These are phyloP conservation scores for Neuroscelio doddi DNA, from an alignment of 2,888 invertebrate species.

Conservation along the genomic window DNA sequence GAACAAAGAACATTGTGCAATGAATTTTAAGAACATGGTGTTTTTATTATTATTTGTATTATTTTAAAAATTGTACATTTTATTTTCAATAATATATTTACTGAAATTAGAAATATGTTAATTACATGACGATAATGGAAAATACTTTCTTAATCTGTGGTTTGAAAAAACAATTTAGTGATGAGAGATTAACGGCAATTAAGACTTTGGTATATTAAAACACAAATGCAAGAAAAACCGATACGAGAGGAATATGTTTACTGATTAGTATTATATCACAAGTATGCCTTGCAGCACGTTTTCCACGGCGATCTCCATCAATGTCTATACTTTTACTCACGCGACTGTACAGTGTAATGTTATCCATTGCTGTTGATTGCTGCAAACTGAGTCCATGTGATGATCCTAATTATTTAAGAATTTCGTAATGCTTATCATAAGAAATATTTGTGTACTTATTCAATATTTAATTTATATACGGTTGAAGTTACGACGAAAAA, in stretches of 20 bases:
- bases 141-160: not conserved
- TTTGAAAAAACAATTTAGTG: not conserved
- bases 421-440: not conserved
- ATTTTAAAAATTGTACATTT: constrained; percentile 10
- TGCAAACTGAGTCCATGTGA: not conserved
- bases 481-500: too few species aligned
- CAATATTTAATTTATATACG: too few species aligned
- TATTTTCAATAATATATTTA: constrained; percentile 1
- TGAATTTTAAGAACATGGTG: too few species aligned
- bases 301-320: not conserved
- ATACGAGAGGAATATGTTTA: constrained; percentile 1
- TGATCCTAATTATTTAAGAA: not conserved
- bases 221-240: constrained; percentile 1
- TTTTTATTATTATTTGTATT: too few species aligned
- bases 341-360: not conserved
- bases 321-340: not conserved
- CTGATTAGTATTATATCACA: not conserved
- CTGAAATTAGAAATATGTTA: not conserved
- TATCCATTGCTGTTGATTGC: not conserved
- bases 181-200: not conserved
- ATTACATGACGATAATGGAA: not conserved
- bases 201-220: not conserved
- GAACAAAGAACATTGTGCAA: too few species aligned
- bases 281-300: not conserved
- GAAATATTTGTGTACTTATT: too few species aligned